Base-by-base conservation (phyloP, 1,140 invertebrate genomes). In the Diabrotica virgifera region DNA sequence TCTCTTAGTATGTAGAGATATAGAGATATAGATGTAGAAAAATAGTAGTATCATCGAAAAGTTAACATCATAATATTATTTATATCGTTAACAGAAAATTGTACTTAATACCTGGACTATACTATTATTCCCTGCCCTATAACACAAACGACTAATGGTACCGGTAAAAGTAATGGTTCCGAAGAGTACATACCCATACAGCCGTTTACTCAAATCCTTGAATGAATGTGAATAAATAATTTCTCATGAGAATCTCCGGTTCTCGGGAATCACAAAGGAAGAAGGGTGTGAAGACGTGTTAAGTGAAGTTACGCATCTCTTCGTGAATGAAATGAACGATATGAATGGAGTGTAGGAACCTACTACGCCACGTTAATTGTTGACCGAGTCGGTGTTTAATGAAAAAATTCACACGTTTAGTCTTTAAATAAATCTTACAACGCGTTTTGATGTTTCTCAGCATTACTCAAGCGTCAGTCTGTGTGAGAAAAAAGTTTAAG, bases 241-340 rank as follows among this genome's bases (percentile, higher is more conserved):
- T 51, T 57, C 55, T 57, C 55, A 57, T 36, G 55, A 37, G 55
- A 57, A 57, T 57, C 55, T 40, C 36, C 55, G 55, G 55, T 57
- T 57, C 55, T 36, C 55, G 37, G 36, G 55, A 37, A 24, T 5
- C 36, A 57, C 55, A 57, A 57, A 57, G 55, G 36, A 57, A 37
- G 55, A 57, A 57, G 55, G 55, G 55, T 57, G 55, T 36, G 36
- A 36, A 57, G 55, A 57, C 55, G 55, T 57, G 55, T 36, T 57
- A 57, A 57, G 12, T 36, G 55, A 57, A 57, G 55, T 57, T 36
- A 57, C 40, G 40, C 40, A 46, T 46, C n/a, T 46, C 40, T 46
- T 46, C n/a, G 40, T 46, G 40, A 46, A 46, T 46, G 40, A 46
- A 46, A 46, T 46, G 40, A 46, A 46, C n/a, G 40, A 46, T 10